A percentile compares a stretch with the other conserved stretches of the same genome.
Evolutionary conservation across 2,888 invertebrate species (phyloP).

Genomic region (Masnerella sp.): DNA sequence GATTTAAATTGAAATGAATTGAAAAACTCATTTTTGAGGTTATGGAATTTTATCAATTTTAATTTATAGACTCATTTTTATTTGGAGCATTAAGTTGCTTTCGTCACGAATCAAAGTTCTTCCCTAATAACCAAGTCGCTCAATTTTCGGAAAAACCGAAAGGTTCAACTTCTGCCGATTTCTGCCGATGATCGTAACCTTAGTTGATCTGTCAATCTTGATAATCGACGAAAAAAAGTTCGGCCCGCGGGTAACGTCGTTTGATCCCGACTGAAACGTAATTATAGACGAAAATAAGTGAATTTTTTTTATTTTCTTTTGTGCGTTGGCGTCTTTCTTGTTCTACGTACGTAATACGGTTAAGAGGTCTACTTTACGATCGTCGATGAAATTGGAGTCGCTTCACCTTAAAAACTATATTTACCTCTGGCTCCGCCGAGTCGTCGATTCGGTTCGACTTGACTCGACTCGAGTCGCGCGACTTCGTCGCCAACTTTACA

Average conservation of each 20-base stretch:
- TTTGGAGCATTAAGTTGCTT: too few species aligned
- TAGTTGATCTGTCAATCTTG: constrained; percentile 22
- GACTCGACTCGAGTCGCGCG: constrained; percentile 12
- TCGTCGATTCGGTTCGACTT: constrained; percentile 32
- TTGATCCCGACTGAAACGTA: constrained; percentile 15
- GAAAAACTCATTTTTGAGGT: too few species aligned
- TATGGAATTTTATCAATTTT: too few species aligned
- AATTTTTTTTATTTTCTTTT: constrained; percentile 21
- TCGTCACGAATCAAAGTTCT: too few species aligned
- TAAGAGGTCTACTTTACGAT: constrained; percentile 60
- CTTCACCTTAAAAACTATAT: constrained; percentile 62
- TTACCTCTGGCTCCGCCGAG: constrained; percentile 56
- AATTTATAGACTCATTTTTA: too few species aligned
- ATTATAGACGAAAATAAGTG: constrained; percentile 30
- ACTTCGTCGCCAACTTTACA: constrained; percentile 33
- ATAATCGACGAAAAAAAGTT: constrained; percentile 31
- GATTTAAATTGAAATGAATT: too few species aligned
- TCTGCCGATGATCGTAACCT: constrained; percentile 8
- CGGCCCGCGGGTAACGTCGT: constrained; percentile 4
- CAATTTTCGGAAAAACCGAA: too few species aligned
- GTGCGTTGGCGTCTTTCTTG: constrained; percentile 10
- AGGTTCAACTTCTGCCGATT: too few species aligned
- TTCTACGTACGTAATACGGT: constrained; percentile 53
- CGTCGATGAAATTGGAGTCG: constrained; percentile 54
- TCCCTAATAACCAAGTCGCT: too few species aligned